Evolutionary conservation across 2,113 vertebrate species (phyloP), one percentile per base, ranked within the genome.

Genomic region (Clarias magur): DNA sequence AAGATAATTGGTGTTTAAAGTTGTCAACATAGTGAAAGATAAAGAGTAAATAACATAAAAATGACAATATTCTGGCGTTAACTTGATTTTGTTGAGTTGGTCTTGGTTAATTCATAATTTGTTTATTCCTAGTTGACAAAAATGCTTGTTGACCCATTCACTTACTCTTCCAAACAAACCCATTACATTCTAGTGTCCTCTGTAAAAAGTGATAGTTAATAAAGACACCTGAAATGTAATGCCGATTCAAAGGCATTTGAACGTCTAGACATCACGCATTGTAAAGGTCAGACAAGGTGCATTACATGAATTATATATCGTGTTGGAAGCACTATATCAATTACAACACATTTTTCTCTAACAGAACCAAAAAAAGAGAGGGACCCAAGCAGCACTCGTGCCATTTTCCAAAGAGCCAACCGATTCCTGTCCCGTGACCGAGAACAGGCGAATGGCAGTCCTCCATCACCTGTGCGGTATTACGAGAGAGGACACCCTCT

Each of bases 401-500:
- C 60, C 67, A 88, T 90, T 88, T 88, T 88, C 68, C 84, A 88
- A 30, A 85, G 89, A 85, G 93, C 93, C 84, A 94, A 90, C 81
- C 93, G 94, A 73, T 94, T 95, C 89, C 95, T 93, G 80, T 94
- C 94, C 73, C 94, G 91, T 2, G 86, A 85, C 78, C 89, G 92
- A 90, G 93, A 90, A 85, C 63, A 15, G 7, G 93, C 93, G 38
- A 93, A 92, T 21, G 88, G 3, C 59, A 79, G 85, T 89, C 88
- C 83, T 78, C 80, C 89, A 34, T 63, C 53, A 2, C 78, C 60
- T 0, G 86, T 91, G 54, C 91, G 95, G 82, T 91, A 92, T 91
- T 93, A 92, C 0, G 94, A 94, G 89, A 90, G 92, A 86, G 95
- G 95, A 1, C 95, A 87, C 82, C 90, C 95, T n/a, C 94, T 95